Base-by-base conservation (phyloP, 2,113 vertebrate species). In the Corythoichthys haematopterus region DNA sequence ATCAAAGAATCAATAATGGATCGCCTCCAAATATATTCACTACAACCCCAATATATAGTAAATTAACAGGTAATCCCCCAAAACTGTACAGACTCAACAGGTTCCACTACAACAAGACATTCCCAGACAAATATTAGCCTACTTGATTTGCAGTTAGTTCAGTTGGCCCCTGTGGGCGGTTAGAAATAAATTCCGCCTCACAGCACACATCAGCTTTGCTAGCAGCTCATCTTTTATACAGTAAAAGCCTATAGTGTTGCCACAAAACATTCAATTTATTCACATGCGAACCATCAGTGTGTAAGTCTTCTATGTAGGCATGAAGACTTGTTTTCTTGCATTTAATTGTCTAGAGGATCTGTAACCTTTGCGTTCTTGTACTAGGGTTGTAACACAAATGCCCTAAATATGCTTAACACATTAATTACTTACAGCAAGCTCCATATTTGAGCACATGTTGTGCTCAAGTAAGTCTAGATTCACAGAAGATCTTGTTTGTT, bases 311-410 rank as follows among this genome's bases (percentile, higher is more conserved):
- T 12, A 1, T 45, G 6, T 43, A 43, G 20, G 37, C 58, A 16
- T 52, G 36, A 11, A 14, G 16, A n/a, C 16, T 33, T n/a, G 45
- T n/a, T 80, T 65, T 55, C 36, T 62, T 73, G 37, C 20, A 70
- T 61, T 69, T 43, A 28, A 47, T 20, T 68, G 38, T 43, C 61
- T 38, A 36, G 28, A 53, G 5, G 35, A 46, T 47, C 64, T 38
- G 52, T 57, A 35, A 50, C 51, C 35, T 68, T 56, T 71, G 8
- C 40, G 56, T 58, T 40, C 71, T 57, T 64, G 16, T 51, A 66
- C 53, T 46, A 48, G 50, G 6, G 4, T 52, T n/a, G 51, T 37
- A n/a, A 50, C 7, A 56, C 36, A 33, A 59, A 66, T 52, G 52
- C 16, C 12, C 36, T 35, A 57, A 65, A 72, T 73, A 52, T 43